These are phyloP conservation scores for Tetrax tetrax DNA, from an alignment of 2,113 vertebrate genomes.

Conservation along the genomic window DNA sequence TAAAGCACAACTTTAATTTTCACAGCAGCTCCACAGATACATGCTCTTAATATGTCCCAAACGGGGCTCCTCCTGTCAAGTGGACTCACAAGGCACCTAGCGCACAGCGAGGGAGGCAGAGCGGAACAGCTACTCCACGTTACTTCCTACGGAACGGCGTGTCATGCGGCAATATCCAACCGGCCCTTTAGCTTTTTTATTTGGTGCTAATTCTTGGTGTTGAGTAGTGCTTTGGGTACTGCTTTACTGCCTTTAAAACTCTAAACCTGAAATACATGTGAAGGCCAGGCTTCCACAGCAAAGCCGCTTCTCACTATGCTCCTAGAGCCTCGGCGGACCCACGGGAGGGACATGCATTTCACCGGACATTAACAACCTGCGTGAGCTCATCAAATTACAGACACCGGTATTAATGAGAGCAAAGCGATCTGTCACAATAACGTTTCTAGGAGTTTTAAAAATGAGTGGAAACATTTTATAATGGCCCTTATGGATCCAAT, in stretches of 20 bases:
- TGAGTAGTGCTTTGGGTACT: background rate
- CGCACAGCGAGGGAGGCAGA: background rate
- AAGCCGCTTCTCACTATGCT: accelerated
- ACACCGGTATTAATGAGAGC: background rate
- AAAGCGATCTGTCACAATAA: background rate
- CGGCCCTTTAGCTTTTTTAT: background rate
- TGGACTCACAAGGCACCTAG: background rate
- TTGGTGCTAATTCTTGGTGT: background rate
- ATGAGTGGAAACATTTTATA: background rate
- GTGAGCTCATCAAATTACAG: background rate
- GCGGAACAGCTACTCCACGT: background rate
- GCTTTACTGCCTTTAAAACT: background rate
- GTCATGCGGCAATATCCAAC: background rate
- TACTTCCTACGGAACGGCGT: accelerated
- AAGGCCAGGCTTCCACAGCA: background rate
- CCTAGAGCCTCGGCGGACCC: accelerated
- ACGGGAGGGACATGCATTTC: background rate
- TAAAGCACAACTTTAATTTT: background rate
- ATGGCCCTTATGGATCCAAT: background rate
- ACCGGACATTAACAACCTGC: background rate
- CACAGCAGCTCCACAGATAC: background rate
- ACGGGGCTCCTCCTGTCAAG: background rate
- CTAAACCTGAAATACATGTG: accelerated
- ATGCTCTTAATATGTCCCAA: background rate
- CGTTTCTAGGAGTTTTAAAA: background rate